A percentile compares a stretch with the other conserved stretches of the same genome.
Conservation (phyloP, 2,113 vertebrate genomes). For the Dryoscopus gambensis region DNA sequence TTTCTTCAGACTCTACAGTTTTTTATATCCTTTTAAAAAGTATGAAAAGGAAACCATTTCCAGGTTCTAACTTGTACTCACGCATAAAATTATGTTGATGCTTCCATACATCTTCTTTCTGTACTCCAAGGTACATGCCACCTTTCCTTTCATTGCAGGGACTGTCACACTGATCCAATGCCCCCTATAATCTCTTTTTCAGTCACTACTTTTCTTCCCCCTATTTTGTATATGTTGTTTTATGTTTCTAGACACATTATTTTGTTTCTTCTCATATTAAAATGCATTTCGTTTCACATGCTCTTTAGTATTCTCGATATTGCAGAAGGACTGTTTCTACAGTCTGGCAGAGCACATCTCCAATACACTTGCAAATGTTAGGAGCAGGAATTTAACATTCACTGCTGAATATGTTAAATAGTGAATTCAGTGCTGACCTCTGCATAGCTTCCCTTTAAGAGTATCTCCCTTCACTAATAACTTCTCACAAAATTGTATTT, state of each 20-base stretch:
- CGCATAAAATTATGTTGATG: background rate
- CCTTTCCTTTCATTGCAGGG: background rate
- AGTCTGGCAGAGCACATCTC: background rate
- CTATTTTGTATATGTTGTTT: background rate
- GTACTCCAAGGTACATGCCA: rapidly evolving
- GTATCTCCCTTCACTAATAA: background rate
- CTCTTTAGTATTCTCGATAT: background rate
- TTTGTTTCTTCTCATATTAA: background rate
- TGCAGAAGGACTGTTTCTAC: background rate
- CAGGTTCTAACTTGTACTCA: background rate
- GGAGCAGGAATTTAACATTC: background rate
- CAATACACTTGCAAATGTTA: background rate
- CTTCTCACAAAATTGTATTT: background rate
- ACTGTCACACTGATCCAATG: background rate
- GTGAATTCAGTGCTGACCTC: background rate
- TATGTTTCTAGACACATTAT: background rate
- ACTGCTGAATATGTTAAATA: background rate
- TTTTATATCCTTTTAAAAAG: background rate
- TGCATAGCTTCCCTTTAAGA: background rate
- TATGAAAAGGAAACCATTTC: background rate
- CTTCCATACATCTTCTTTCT: background rate
- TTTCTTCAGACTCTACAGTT: background rate
- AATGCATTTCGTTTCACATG: background rate
- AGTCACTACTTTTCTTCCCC: background rate
- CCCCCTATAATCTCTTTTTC: background rate